Base-by-base conservation (phyloP, 2,113 vertebrate species). In the Epinephelus fuscoguttatus region DNA sequence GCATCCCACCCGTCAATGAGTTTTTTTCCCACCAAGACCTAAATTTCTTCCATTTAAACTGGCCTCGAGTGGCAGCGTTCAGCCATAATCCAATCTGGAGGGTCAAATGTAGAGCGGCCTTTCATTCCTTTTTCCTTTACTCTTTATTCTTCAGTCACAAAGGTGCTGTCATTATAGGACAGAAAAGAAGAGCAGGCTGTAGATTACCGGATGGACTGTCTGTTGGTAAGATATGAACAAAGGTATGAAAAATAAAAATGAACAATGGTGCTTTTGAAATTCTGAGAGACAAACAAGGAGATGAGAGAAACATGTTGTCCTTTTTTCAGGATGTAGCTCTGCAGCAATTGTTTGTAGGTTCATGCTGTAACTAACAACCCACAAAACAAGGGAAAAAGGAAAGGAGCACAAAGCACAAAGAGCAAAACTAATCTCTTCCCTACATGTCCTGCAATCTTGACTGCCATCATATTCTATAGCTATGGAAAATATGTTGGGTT, bases 11-110 rank as follows among this genome's bases (percentile, higher is more conserved):
- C 82, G 21, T 83, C 82, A 61, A 37, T 62, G 74, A 18, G 14
- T 86, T 86, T 83, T 76, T 75, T 81, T 88, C 80, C 75, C 53
- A 81, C 79, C 25, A 49, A 85, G 87, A 80, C 72, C 82, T 70
- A 66, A 57, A 42, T 56, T 73, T 75, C 50, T 64, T 71, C 71
- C 52, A 45, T 80, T 71, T 60, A 76, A 78, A 69, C 37, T 70
- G 59, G 61, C 53, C 70, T 70, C 30, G 37, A 4, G 63, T 70
- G 71, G 67, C 70, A 63, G 30, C 5, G 6, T 23, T 84, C 59
- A 42, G 52, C 61, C 61, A 62, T 84, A 74, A 82, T 76, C 68
- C 50, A 75, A 55, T 83, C 47, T 30, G 21, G n/a, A 45, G 67
- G 73, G 78, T 68, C 67, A 78, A 70, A 50, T 56, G n/a, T 42